Evolutionary conservation across 2,888 invertebrate genomes (phyloP), one percentile per base, ranked within the genome.

Genomic region (Acrocera orbiculus): DNA sequence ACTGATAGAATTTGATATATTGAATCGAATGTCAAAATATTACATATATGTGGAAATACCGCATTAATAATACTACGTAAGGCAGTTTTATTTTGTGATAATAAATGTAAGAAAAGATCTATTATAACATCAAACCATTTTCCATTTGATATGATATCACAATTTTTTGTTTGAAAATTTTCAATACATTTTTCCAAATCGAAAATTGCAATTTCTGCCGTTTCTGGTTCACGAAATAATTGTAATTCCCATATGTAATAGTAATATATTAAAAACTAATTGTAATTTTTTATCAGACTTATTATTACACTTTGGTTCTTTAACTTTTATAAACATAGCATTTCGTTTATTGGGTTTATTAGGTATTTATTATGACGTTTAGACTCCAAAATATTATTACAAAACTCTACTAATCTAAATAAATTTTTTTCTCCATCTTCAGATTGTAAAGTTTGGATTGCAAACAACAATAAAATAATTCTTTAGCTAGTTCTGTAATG

Each of bases 81-180:
- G 16, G 81, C 66, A 53, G 72, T 74, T 9, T 74, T 76, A 44
- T 76, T 77, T 41, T 76, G 72, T 2, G 85, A 82, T 30, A 86
- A 58, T 42, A 86, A 66, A 36, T 78, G 81, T 29, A 86, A 53
- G 42, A 86, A 64, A 25, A 86, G 65, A 62, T 87, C 86, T 2
- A 77, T 68, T 32, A 85, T 67, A 2, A 87, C 86, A 59, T 85
- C 83, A 39, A 81, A 73, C 86, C 86, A 87, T 41, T 58, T 54
- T 45, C 58, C 61, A 5, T 11, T 3, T n/a, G n/a, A n/a, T n/a
- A n/a, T n/a, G n/a, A n/a, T n/a, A n/a, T n/a, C n/a, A n/a, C n/a
- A n/a, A n/a, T n/a, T n/a, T n/a, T n/a, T n/a, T n/a, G n/a, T n/a
- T n/a, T n/a, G n/a, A 34, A 69, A 63, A 49, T 70, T 68, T 34